Evolutionary conservation across 2,797 vertebrate genomes (phyloP).

Genomic region (Pteronotus mesoamericanus): DNA sequence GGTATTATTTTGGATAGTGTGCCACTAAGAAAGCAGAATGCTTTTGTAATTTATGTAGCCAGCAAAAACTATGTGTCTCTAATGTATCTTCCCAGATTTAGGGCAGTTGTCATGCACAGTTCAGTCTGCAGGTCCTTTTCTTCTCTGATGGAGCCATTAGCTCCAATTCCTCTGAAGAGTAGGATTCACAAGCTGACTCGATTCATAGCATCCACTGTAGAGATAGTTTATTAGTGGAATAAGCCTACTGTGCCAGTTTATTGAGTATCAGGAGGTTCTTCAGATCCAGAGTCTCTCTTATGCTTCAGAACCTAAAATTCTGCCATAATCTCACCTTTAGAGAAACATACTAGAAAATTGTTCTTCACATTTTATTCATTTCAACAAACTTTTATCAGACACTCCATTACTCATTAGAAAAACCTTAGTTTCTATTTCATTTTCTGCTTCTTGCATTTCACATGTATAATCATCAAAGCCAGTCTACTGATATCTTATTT

Average conservation of each 20-base stretch:
- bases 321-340: neutral
- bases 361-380: neutral
- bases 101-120: neutral
- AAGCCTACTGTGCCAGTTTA: neutral
- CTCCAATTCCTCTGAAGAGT: neutral
- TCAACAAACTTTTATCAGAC: neutral
- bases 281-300: neutral
- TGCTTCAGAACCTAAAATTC: neutral
- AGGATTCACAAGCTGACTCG: neutral
- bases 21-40: neutral
- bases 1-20: neutral
- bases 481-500: neutral
- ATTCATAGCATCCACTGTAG: neutral
- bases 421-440: conserved; percentile 23
- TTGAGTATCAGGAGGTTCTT: neutral
- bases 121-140: neutral
- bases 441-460: neutral
- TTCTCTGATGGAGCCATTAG: neutral
- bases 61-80: neutral
- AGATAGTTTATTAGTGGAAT: neutral
- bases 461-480: neutral
- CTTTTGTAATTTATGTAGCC: neutral
- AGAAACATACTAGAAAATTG: conserved; percentile 31
- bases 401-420: neutral
- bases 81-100: neutral